Conservation (phyloP, 2,888 invertebrate species). For the Nematopogon swammerdamellus region DNA sequence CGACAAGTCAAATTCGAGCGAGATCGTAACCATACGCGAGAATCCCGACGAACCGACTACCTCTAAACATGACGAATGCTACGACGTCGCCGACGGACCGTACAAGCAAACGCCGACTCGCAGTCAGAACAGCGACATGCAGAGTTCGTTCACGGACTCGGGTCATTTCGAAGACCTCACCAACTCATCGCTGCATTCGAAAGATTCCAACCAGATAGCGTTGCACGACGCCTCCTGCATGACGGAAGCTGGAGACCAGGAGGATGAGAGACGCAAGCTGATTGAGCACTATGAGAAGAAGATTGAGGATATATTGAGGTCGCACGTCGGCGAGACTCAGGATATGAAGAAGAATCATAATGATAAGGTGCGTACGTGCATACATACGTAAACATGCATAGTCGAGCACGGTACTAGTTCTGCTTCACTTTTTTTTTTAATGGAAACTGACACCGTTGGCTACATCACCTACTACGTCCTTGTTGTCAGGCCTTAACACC, state of each 20-base stretch:
- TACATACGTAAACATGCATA: no score
- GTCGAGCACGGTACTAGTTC: no score
- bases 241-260: slow-evolving; percentile 52
- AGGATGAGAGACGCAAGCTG: slow-evolving; percentile 64
- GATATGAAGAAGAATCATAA: slow-evolving; percentile 76
- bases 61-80: slow-evolving; percentile 36
- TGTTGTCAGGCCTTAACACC: no score
- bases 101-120: slow-evolving; percentile 45
- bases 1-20: slow-evolving; percentile 75
- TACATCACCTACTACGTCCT: no score
- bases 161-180: slow-evolving; percentile 84
- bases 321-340: slow-evolving; percentile 60
- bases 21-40: slow-evolving; percentile 71
- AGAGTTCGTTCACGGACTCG: slow-evolving; percentile 78
- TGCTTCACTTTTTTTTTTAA: no score
- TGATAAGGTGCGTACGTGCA: slow-evolving; percentile 55
- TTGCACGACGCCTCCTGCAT: slow-evolving; percentile 54
- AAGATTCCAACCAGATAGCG: slow-evolving; percentile 62
- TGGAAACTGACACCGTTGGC: no score
- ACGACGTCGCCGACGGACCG: slow-evolving; percentile 46
- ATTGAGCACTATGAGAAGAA: slow-evolving; percentile 71
- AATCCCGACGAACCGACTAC: slow-evolving; percentile 50
- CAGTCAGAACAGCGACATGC: slow-evolving; percentile 58
- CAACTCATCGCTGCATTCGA: slow-evolving; percentile 72
- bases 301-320: slow-evolving; percentile 69